phyloP scores from a whole-genome alignment of 1,140 invertebrate species.

The Camponotus vicinus region DNA sequence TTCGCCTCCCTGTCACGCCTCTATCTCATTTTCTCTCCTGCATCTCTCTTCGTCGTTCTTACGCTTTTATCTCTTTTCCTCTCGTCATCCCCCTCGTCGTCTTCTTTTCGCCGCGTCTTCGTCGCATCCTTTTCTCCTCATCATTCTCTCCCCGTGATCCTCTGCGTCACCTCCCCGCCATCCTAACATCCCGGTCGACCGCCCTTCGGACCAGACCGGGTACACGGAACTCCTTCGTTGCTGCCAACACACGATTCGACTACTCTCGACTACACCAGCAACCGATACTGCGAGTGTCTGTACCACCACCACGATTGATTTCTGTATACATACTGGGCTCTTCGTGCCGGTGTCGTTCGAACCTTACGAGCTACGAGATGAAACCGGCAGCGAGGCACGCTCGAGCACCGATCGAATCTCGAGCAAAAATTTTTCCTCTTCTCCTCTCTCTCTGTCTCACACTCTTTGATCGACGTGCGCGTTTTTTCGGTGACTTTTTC shows the following conservation, averaged over 20 bases:
- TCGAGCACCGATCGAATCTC: conserved; percentile 69
- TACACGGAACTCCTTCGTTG: conserved; percentile 74
- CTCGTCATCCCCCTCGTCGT: conserved; percentile 35
- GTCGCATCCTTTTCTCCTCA: conserved; percentile 35
- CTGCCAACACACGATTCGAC: conserved; percentile 66
- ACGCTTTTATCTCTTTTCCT: background rate
- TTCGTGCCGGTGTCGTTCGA: conserved; percentile 38
- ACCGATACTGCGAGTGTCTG: conserved; percentile 16
- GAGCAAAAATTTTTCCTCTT: conserved; percentile 59
- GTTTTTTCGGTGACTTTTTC: conserved; percentile 61
- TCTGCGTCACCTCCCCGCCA: conserved; percentile 17
- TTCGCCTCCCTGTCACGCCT: background rate
- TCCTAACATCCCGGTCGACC: conserved; percentile 38
- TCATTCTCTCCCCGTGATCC: conserved; percentile 57
- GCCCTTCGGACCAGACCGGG: conserved; percentile 36
- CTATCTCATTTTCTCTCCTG: conserved; percentile 4
- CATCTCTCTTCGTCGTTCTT: background rate
- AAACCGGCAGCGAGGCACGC: conserved; percentile 30
- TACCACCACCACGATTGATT: background rate
- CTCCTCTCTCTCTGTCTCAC: conserved; percentile 4
- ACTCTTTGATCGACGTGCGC: conserved; percentile 61
- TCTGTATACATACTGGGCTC: background rate
- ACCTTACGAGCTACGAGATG: conserved; percentile 25
- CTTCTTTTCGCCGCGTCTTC: conserved; percentile 67
- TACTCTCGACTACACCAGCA: conserved; percentile 56